Conservation (phyloP, 2,113 vertebrate species). For the Theristicus caerulescens region DNA sequence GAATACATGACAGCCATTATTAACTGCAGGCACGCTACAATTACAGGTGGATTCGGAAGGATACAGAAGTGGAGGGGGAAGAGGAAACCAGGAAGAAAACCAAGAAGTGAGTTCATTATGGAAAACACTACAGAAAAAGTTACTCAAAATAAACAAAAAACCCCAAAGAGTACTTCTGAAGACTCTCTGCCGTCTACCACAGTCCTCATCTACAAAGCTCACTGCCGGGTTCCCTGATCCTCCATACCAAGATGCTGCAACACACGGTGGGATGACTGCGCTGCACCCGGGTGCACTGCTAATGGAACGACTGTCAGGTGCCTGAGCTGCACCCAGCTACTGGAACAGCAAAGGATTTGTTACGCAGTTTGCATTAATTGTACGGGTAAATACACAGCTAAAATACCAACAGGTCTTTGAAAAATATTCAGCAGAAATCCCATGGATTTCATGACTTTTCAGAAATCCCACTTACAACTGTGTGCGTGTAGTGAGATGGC, state of each 20-base stretch:
- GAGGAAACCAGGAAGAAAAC: neutral
- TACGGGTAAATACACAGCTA: neutral
- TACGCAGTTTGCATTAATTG: neutral
- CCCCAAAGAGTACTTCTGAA: neutral
- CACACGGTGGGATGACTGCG: neutral
- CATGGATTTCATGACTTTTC: neutral
- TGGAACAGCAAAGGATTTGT: neutral
- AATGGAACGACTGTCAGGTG: neutral
- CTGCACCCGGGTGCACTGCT: fast-evolving
- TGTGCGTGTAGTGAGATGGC: neutral
- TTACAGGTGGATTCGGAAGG: neutral
- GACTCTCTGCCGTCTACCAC: neutral
- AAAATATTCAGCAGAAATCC: neutral
- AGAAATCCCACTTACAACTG: neutral
- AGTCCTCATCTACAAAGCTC: neutral
- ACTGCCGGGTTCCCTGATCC: too few relatives aligned
- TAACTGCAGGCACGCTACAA: neutral
- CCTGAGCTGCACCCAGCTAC: fast-evolving
- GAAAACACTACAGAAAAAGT: neutral
- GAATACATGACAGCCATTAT: neutral
- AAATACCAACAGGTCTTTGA: neutral
- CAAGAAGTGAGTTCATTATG: neutral
- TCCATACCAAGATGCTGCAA: neutral
- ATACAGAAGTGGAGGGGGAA: neutral
- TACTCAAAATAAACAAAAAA: neutral